Evolutionary conservation across 2,888 invertebrate species (phyloP), one percentile per base, ranked within the genome.

Genomic region (Acrobasis consociella): DNA sequence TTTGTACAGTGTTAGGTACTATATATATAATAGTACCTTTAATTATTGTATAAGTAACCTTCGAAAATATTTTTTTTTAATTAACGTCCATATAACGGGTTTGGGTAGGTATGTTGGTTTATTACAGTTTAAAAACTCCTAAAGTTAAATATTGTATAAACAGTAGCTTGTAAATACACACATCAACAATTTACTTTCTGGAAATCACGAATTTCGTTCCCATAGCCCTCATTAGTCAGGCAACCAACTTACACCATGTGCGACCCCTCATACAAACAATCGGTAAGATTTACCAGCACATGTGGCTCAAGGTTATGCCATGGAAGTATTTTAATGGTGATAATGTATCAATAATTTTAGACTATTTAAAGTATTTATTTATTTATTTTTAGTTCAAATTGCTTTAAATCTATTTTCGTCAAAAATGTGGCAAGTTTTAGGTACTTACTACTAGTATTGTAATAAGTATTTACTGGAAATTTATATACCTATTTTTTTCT

Each of bases 191-290:
- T 11, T 42, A 42, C 11, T 42, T 42, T 42, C 13, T 13, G 39
- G 15, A 55, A 55, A 55, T 55, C 55, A 55, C 38, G 39, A 13
- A n/a, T 39, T 39, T 52, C 11, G 39, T 55, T 55, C 39, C 38
- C 55, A 55, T 55, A 55, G 39, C 5, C 15, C 9, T 55, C 55
- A 39, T 16, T 55, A 38, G 55, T 55, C 55, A 55, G 16, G 39
- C 55, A 55, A 55, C 38, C 16, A 55, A 37, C 39, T 52, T 16
- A n/a, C 13, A 9, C 55, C 55, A 55, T 39, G 11, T 55, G 55
- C 16, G 55, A 55, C 39, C 53, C n/a, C 15, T 38, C 38, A n/a
- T 9, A 55, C 55, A 39, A 39, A 55, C 39, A 55, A 55, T 39
- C 55, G 15, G 39, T n/a, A 46, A 46, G 38, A 55, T 55, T 55